A percentile compares a stretch with the other conserved stretches of the same genome.
phyloP scores from a whole-genome alignment of 1,140 invertebrate species.

The Andrena cerasifolii region DNA sequence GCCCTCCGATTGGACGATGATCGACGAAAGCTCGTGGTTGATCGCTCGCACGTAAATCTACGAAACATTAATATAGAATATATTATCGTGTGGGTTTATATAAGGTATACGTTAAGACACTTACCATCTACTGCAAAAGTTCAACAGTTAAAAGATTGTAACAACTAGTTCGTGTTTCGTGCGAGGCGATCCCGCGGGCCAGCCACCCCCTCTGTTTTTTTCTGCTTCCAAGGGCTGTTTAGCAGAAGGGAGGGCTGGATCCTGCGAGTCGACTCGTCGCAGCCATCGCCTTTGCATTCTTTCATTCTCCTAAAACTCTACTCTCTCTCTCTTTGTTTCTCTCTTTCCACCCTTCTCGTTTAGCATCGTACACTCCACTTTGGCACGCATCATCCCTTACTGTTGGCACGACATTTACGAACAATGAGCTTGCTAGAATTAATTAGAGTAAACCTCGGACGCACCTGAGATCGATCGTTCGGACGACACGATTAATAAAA shows the following conservation, averaged over 20 bases:
- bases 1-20: neutral
- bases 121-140: constrained; percentile 80
- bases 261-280: constrained; percentile 26
- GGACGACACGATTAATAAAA: constrained; percentile 58
- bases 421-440: constrained; percentile 64
- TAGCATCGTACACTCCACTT: constrained; percentile 32
- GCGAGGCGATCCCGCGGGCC: constrained; percentile 29
- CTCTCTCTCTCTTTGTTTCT: neutral
- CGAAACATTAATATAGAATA: constrained; percentile 81
- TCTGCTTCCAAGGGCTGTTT: too few species aligned
- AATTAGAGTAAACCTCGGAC: constrained; percentile 66
- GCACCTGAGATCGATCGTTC: constrained; percentile 62
- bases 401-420: constrained; percentile 70
- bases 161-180: constrained; percentile 74
- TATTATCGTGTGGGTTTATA: constrained; percentile 78
- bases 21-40: constrained; percentile 42
- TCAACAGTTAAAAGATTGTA: constrained; percentile 81
- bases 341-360: neutral
- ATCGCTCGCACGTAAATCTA: constrained; percentile 70
- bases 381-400: constrained; percentile 67
- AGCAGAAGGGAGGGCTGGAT: constrained; percentile 15
- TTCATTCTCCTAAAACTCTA: constrained; percentile 45
- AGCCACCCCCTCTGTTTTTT: neutral
- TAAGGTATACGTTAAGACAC: constrained; percentile 80
- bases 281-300: constrained; percentile 22